These are phyloP conservation scores for Sinosuthora webbiana DNA, from an alignment of 2,113 vertebrate genomes.

Conservation along the genomic window DNA sequence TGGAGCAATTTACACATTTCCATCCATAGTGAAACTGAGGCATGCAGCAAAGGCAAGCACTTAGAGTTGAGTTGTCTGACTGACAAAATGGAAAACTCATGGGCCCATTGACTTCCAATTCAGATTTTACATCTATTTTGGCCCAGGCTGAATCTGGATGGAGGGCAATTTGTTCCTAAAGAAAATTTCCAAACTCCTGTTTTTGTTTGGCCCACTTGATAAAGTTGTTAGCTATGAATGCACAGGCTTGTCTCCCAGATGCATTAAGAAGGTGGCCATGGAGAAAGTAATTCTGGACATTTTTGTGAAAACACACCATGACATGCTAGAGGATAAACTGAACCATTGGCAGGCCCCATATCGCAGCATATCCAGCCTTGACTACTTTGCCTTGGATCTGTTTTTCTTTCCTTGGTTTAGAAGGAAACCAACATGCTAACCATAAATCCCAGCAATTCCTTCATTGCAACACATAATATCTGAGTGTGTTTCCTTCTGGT, in stretches of 20 bases:
- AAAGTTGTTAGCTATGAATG: not conserved
- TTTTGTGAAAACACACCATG: not conserved
- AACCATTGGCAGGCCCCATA: not conserved
- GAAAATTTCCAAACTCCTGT: not conserved
- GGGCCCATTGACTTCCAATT: not conserved
- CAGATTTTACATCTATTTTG: not conserved
- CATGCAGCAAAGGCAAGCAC: not conserved
- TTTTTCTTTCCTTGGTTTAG: not conserved
- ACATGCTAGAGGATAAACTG: not conserved
- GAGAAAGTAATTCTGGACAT: not conserved
- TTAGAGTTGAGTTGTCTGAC: not conserved
- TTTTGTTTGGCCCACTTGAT: not conserved
- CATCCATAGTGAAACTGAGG: not conserved
- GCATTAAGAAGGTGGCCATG: not conserved
- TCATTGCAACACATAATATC: not conserved
- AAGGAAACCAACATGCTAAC: not conserved
- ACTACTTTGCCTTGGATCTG: not conserved
- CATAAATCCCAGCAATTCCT: not conserved
- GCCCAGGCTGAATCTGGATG: not conserved
- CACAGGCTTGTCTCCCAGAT: not conserved
- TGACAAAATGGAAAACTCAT: not conserved
- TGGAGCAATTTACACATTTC: not conserved
- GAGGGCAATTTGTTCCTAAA: not conserved
- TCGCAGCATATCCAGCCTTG: not conserved
- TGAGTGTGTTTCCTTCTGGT: not conserved